phyloP scores from a whole-genome alignment of 1,140 invertebrate genomes.

The Zaprionus ornatus region DNA sequence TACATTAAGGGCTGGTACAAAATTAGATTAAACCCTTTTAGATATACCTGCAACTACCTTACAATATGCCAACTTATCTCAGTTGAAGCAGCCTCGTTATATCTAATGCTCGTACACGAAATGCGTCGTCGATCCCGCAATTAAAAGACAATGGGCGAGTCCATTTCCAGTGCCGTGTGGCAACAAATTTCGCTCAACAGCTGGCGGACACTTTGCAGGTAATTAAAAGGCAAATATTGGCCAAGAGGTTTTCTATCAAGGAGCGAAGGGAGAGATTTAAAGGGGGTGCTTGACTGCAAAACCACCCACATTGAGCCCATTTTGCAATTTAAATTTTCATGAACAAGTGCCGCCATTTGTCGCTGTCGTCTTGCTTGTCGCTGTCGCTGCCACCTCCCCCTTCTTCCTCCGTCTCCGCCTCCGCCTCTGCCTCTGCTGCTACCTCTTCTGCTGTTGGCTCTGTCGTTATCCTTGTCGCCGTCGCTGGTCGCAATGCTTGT shows the following conservation, averaged over 20 bases:
- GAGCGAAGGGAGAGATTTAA: neutral
- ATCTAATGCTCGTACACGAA: conserved; percentile 12
- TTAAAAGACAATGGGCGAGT: conserved; percentile 37
- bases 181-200: conserved; percentile 60
- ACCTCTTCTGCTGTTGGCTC: conserved; percentile 14
- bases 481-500: conserved; percentile 11
- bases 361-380: conserved; percentile 52
- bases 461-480: conserved; percentile 15
- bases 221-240: conserved; percentile 79
- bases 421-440: conserved; percentile 26
- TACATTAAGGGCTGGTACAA: too few relatives aligned
- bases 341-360: conserved; percentile 77
- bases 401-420: conserved; percentile 17
- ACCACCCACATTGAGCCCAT: conserved; percentile 67
- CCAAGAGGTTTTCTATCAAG: conserved; percentile 28
- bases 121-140: conserved; percentile 32
- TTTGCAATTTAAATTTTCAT: conserved; percentile 81
- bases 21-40: too few relatives aligned
- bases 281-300: conserved; percentile 20
- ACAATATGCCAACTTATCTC: too few relatives aligned
- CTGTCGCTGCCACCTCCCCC: conserved; percentile 43
- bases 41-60: too few relatives aligned
- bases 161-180: conserved; percentile 23
- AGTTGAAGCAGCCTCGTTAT: neutral
- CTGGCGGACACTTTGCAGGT: conserved; percentile 69